phyloP scores from a whole-genome alignment of 1,140 invertebrate genomes.

The Drosophila sulfurigaster region DNA sequence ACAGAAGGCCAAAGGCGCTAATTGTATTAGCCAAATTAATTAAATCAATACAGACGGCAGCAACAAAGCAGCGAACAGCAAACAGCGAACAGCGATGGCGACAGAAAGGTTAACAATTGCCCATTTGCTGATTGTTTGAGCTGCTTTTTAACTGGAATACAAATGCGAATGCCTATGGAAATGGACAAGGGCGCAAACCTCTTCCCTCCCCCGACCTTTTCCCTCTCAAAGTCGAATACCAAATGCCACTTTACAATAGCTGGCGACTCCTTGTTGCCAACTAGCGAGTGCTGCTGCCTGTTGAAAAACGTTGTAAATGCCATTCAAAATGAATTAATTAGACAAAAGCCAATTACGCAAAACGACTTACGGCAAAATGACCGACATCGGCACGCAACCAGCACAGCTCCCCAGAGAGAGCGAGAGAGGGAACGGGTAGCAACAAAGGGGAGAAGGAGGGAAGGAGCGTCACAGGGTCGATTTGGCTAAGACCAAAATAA shows the following conservation, averaged over 20 bases:
- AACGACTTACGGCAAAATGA: slow-evolving; percentile 69
- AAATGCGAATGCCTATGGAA: slow-evolving; percentile 14
- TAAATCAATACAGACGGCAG: slow-evolving; percentile 59
- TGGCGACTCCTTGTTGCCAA: background rate
- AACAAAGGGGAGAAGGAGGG: too few relatives aligned
- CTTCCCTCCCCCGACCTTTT: too few relatives aligned
- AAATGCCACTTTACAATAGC: slow-evolving; percentile 37
- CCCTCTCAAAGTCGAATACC: slow-evolving; percentile 31
- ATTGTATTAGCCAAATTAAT: slow-evolving; percentile 77
- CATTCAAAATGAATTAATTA: slow-evolving; percentile 75
- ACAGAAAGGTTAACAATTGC: slow-evolving; percentile 30
- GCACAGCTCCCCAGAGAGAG: slow-evolving; percentile 31
- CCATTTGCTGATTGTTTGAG: slow-evolving; percentile 53
- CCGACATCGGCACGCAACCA: slow-evolving; percentile 63
- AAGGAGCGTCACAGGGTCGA: slow-evolving; percentile 1
- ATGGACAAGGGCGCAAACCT: background rate
- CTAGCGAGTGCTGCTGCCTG: slow-evolving; percentile 7
- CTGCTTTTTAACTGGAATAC: slow-evolving; percentile 49
- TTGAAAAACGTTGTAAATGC: slow-evolving; percentile 43
- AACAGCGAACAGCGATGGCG: slow-evolving; percentile 3
- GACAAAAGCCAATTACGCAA: slow-evolving; percentile 80
- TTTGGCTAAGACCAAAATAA: slow-evolving; percentile 34
- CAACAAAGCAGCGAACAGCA: background rate
- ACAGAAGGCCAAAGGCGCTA: slow-evolving; percentile 54
- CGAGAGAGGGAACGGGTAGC: background rate